Conservation (phyloP, 2,888 invertebrate species). For the Polylopha cassiicola region DNA sequence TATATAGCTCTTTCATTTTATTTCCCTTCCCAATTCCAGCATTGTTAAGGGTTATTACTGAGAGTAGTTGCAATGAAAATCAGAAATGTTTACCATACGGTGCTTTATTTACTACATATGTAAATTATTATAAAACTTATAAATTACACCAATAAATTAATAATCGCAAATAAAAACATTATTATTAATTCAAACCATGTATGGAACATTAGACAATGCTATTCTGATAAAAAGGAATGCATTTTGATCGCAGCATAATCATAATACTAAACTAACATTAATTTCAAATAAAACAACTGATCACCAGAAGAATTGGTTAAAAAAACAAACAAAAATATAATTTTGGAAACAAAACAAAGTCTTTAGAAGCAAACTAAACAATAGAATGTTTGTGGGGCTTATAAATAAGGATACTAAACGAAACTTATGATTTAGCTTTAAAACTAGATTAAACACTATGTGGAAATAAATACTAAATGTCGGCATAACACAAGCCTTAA, state of each 20-base stretch:
- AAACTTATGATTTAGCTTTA: slow-evolving; percentile 20
- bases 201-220: slow-evolving; percentile 27
- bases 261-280: slow-evolving; percentile 11
- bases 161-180: slow-evolving; percentile 55
- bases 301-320: slow-evolving; percentile 12
- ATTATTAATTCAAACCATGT: slow-evolving; percentile 33
- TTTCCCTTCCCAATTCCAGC: too few relatives aligned
- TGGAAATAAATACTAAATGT: slow-evolving; percentile 25
- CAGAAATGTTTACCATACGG: slow-evolving; percentile 28
- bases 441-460: slow-evolving; percentile 21
- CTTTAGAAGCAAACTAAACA: slow-evolving; percentile 21
- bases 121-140: slow-evolving; percentile 70
- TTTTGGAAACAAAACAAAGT: slow-evolving; percentile 47
- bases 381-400: slow-evolving; percentile 14
- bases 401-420: slow-evolving; percentile 21
- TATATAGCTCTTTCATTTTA: too few relatives aligned
- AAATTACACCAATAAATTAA: slow-evolving; percentile 65
- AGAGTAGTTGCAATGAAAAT: slow-evolving; percentile 1
- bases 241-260: slow-evolving; percentile 27
- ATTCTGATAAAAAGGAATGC: slow-evolving; percentile 33
- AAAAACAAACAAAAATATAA: slow-evolving; percentile 34
- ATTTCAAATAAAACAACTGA: slow-evolving; percentile 13
- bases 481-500: slow-evolving; percentile 25
- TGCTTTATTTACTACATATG: slow-evolving; percentile 66
- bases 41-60: too few relatives aligned